Percentiles rank a stretch among this genome's conserved stretches.
Conservation (phyloP, 1,140 invertebrate genomes). For the Drosophila setifemur region DNA sequence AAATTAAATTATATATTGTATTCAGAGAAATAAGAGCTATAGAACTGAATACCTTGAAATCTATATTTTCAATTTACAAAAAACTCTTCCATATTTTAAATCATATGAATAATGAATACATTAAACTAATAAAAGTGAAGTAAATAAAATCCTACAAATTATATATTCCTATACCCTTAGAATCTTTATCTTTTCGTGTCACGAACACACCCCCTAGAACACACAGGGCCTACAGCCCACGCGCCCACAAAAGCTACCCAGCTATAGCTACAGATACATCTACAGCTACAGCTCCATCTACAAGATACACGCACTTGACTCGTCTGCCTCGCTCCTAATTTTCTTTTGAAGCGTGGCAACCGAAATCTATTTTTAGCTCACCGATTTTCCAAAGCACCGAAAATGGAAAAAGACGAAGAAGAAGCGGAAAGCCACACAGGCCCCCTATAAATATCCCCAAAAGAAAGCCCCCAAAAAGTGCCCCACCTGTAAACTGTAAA, state of each 20-base stretch:
- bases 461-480: constrained; percentile 9
- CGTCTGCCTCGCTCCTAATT: constrained; percentile 52
- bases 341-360: constrained; percentile 45
- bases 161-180: too few species aligned
- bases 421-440: constrained; percentile 3
- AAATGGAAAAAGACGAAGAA: neutral
- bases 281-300: neutral
- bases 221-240: neutral
- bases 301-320: constrained; percentile 44
- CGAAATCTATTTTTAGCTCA: constrained; percentile 41
- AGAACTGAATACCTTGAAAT: too few species aligned
- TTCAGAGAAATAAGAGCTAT: too few species aligned
- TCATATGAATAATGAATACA: too few species aligned
- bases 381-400: constrained; percentile 18
- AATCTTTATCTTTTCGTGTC: constrained; percentile 12
- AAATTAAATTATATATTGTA: too few species aligned
- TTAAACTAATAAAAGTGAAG: too few species aligned
- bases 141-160: too few species aligned
- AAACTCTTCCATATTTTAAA: too few species aligned
- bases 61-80: too few species aligned
- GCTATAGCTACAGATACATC: neutral
- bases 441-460: neutral
- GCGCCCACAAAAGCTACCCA: constrained; percentile 5
- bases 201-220: constrained; percentile 25
- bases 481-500: constrained; percentile 10